A percentile compares a stretch with the other conserved stretches of the same genome.
Conservation (phyloP, 2,888 invertebrate genomes). For the Omphaloscelis lunosa region DNA sequence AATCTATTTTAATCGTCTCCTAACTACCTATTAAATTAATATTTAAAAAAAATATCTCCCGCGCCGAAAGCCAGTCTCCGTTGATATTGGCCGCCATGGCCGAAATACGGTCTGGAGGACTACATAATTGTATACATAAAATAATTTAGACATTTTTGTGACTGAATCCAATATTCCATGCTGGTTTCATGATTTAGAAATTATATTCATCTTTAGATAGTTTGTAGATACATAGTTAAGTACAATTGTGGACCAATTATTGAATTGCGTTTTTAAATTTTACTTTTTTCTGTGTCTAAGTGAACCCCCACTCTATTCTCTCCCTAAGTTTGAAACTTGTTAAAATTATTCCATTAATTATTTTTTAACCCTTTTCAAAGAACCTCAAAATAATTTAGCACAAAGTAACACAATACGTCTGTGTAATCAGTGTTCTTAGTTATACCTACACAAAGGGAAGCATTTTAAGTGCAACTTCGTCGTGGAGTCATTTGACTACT, state of each 20-base stretch:
- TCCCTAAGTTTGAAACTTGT: neutral
- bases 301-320: neutral
- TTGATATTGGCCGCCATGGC: no score
- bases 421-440: conserved; percentile 7
- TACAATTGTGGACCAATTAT: no score
- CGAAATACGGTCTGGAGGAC: no score
- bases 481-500: conserved; percentile 13
- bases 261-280: neutral
- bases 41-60: no score
- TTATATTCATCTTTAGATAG: neutral
- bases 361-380: neutral
- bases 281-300: neutral
- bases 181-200: neutral
- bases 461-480: conserved; percentile 48
- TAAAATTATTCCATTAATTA: no score
- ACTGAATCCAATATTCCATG: neutral
- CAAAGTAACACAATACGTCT: conserved; percentile 17
- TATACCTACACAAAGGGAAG: conserved; percentile 40
- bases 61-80: no score
- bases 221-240: neutral
- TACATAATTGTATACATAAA: no score
- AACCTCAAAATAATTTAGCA: neutral
- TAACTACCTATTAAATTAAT: neutral
- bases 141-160: neutral
- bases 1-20: neutral